phyloP scores from a whole-genome alignment of 2,113 vertebrate species.

The Furnarius figulus region DNA sequence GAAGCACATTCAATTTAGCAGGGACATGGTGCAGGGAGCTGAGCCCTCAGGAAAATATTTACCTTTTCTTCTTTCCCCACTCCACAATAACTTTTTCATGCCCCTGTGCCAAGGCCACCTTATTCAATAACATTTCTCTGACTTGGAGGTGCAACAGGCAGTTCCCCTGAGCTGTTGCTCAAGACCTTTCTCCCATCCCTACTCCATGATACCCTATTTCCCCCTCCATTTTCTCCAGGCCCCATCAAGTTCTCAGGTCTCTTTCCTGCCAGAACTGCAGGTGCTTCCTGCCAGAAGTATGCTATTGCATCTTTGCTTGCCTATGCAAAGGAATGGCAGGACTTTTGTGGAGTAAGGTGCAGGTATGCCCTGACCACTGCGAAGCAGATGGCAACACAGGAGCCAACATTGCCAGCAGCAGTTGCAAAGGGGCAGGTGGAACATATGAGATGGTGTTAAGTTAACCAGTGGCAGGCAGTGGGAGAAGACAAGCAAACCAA shows the following conservation, averaged over 20 bases:
- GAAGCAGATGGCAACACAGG: neutral
- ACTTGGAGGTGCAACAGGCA: neutral
- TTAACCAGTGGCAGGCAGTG: neutral
- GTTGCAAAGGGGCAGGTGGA: neutral
- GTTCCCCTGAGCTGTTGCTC: neutral
- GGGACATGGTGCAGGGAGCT: neutral
- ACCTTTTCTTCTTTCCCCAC: neutral
- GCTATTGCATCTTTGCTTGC: neutral
- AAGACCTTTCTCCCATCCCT: neutral
- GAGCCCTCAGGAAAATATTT: neutral
- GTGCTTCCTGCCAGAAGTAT: neutral
- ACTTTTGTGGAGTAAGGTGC: neutral
- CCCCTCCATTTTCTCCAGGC: neutral
- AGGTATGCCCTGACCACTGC: neutral
- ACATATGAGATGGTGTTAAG: neutral
- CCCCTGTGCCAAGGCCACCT: neutral
- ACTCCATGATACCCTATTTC: neutral
- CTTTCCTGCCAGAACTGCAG: neutral
- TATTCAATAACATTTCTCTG: neutral
- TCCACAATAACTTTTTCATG: neutral
- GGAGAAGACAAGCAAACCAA: neutral
- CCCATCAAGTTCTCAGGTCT: neutral
- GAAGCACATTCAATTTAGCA: neutral
- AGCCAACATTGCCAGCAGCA: neutral
- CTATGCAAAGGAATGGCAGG: neutral